Evolutionary conservation across 2,113 vertebrate genomes (phyloP).

Genomic region (Condylura cristata): DNA sequence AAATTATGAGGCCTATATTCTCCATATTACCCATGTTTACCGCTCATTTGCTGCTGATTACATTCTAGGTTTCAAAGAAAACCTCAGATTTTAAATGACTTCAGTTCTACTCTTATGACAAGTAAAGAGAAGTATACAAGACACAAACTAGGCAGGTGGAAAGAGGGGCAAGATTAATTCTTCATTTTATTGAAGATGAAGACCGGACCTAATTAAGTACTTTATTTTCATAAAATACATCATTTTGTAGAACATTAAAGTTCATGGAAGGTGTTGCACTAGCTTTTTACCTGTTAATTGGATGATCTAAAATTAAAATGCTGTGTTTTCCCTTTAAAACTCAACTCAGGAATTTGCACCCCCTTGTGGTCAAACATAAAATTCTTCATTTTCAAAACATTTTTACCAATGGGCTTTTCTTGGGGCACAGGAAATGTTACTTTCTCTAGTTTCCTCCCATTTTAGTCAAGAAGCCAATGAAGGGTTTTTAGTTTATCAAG

Average conservation of each 20-base stretch:
- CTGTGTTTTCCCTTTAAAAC: conserved; percentile 28
- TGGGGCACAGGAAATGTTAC: conserved; percentile 2
- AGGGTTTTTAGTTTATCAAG: conserved; percentile 26
- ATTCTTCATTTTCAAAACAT: conserved; percentile 58
- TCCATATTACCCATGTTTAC: conserved; percentile 6
- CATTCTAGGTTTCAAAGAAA: conserved; percentile 49
- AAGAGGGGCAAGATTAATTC: not conserved
- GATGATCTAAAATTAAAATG: conserved; percentile 6
- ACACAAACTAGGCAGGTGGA: not conserved
- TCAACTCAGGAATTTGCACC: conserved; percentile 66
- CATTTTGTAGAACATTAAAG: conserved; percentile 11
- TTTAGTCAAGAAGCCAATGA: not conserved
- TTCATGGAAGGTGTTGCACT: not conserved
- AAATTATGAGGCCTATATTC: conserved; percentile 51
- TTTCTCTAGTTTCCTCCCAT: conserved; percentile 45
- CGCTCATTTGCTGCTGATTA: not conserved
- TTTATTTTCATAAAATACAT: not conserved
- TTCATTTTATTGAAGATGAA: conserved; percentile 31
- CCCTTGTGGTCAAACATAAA: conserved; percentile 72
- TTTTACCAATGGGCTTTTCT: conserved; percentile 42
- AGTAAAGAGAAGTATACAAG: conserved; percentile 10
- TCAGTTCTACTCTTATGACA: conserved; percentile 25
- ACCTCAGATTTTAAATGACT: conserved; percentile 52
- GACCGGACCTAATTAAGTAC: not conserved
- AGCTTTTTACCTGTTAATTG: conserved; percentile 42